Base-by-base conservation (phyloP, 2,797 vertebrate genomes). In the Typhlichthys eigenmanni region DNA sequence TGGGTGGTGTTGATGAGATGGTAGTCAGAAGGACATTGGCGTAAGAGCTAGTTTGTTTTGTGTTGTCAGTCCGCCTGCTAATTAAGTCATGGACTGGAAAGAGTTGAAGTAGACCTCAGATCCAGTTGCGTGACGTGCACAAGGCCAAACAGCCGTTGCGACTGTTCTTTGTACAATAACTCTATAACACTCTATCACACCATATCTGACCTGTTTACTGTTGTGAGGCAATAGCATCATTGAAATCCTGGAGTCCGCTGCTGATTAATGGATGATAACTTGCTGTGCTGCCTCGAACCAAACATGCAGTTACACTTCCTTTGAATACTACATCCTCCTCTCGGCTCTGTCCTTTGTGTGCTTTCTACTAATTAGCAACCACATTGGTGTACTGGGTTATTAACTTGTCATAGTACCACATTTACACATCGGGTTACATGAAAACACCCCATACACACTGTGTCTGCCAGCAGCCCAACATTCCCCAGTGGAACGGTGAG, bases 391-490 rank as follows among this genome's bases (percentile, higher is more conserved):
- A 58, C 55, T 69, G 64, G 57, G 56, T 63, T 66, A 66, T 79
- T 74, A 72, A 72, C 72, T 69, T 14, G 60, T 83, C 67, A 77
- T 77, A 69, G 78, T 66, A 53, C 34, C 57, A 53, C 66, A 75
- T 80, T 80, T 74, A 74, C 82, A 81, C 79, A 73, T 75, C 66
- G 54, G 63, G 68, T 69, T 71, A 73, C 79, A 82, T 75, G 75
- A 83, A 85, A 85, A 75, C 70, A 79, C 73, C 70, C 76, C 60
- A 80, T 84, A 84, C 48, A 59, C 80, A 43, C 55, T 79, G 38
- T 1, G 66, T 69, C 67, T 83, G 81, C 76, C 81, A 82, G 75
- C 66, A 81, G 52, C 74, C 62, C 71, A 70, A 59, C 60, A 16
- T 68, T 81, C 78, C 79, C 79, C 62, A 54, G 64, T 78, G 81